Evolutionary conservation across 2,113 vertebrate genomes (phyloP), one percentile per base, ranked within the genome.

Genomic region (Arothron firmamentum): DNA sequence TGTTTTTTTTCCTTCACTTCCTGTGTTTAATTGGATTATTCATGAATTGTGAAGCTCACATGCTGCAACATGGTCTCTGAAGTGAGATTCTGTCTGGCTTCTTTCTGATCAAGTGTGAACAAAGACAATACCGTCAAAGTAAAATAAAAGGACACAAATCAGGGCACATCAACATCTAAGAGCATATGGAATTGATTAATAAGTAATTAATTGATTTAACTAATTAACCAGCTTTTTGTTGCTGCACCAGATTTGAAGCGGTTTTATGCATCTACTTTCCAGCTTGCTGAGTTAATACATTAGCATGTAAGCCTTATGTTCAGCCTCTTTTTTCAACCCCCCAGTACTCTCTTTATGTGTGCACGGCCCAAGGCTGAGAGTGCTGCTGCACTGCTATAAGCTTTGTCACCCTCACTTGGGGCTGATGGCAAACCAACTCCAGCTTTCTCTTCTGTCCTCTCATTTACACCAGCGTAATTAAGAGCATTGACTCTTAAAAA

Each of bases 391-490:
- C 72, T 4, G 34, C 77, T 77, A 41, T 64, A 67, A 79, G 76
- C 83, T 82, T 68, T 62, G 77, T 80, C 81, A 74, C 66, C 75
- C 77, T 81, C 76, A 72, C 76, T 74, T 47, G 70, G 68, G 70
- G 74, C 69, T 66, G 19, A 49, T 67, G 65, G 72, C 75, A 48
- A 58, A 56, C 79, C 81, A 78, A 12, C 52, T n/a, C 71, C 68
- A 75, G 69, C 62, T 58, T 70, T 67, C 67, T 71, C 67, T 65
- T 58, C 67, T 59, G 73, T 71, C 65, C 67, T 85, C 78, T 87
- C 74, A 80, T 83, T 84, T 81, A 83, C 76, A 80, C 74, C 66
- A 61, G n/a, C 70, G 69, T 85, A 85, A 87, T 85, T 84, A 80
- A 83, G 78, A 78, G 76, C 64, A 75, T 70, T 60, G 18, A 67